Conservation (phyloP, 2,113 vertebrate genomes). For the Thermophis baileyi region DNA sequence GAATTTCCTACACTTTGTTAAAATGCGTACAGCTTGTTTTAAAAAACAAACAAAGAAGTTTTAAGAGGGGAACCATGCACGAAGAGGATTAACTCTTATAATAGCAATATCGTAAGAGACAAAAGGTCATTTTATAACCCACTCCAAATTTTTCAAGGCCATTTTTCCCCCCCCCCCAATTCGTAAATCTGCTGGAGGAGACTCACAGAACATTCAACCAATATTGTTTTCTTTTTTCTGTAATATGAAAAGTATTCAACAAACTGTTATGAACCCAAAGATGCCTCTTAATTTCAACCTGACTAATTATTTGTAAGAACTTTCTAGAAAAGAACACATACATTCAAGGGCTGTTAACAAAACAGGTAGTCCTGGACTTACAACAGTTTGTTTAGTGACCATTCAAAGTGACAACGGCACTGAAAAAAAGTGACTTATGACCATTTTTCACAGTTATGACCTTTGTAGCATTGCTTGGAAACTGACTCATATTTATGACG, state of each 20-base stretch:
- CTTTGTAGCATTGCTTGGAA: too few relatives aligned
- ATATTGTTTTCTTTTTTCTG: background rate
- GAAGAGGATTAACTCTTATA: slow-evolving; percentile 5
- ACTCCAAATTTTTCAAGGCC: background rate
- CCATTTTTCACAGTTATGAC: too few relatives aligned
- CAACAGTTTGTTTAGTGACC: too few relatives aligned
- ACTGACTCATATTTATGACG: too few relatives aligned
- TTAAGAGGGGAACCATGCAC: slow-evolving; percentile 15
- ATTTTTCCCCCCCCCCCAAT: background rate
- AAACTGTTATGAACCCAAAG: slow-evolving; percentile 17
- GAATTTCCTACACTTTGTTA: background rate
- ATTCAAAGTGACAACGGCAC: too few relatives aligned
- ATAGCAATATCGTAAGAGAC: slow-evolving; percentile 19
- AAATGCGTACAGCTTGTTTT: background rate
- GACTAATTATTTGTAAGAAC: slow-evolving; percentile 48
- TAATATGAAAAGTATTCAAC: slow-evolving; percentile 17
- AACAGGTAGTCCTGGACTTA: background rate
- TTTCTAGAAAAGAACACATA: slow-evolving; percentile 46
- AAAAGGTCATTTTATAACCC: background rate
- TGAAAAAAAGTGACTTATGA: too few relatives aligned
- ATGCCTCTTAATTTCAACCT: slow-evolving; percentile 36
- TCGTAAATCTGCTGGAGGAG: fast-evolving
- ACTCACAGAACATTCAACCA: slow-evolving; percentile 23
- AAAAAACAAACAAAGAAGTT: background rate
- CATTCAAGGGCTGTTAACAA: slow-evolving; percentile 31